Percentiles rank a stretch among this genome's conserved stretches.
These are phyloP conservation scores for Drosophila ananassae DNA, from an alignment of 1,140 invertebrate genomes.

Conservation along the genomic window DNA sequence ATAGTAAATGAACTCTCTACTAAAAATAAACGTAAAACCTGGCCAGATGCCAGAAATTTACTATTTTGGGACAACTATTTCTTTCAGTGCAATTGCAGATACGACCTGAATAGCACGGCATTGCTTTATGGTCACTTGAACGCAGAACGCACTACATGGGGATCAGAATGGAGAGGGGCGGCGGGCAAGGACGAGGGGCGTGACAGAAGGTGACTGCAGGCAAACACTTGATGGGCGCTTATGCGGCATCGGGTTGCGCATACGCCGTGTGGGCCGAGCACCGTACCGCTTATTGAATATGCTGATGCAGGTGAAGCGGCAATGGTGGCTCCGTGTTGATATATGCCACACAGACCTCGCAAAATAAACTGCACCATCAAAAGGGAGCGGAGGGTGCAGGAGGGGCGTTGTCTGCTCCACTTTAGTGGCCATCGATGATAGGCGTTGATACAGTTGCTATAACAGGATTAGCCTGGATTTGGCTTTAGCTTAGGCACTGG, in stretches of 20 bases:
- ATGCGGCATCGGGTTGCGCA: conserved; percentile 70
- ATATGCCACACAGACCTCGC: conserved; percentile 53
- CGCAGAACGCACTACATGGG: conserved; percentile 35
- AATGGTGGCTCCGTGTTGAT: conserved; percentile 41
- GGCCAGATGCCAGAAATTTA: too few relatives aligned
- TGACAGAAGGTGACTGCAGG: conserved; percentile 14
- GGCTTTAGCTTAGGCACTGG: conserved; percentile 5
- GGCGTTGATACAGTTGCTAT: conserved; percentile 61
- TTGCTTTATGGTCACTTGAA: conserved; percentile 73
- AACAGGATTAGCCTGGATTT: conserved; percentile 59
- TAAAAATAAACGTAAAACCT: background rate
- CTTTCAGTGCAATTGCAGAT: conserved; percentile 18
- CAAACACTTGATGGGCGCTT: conserved; percentile 69
- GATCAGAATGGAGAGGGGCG: background rate
- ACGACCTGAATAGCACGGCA: conserved; percentile 45
- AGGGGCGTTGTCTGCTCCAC: conserved; percentile 34
- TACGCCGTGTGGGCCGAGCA: conserved; percentile 56
- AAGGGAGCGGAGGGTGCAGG: background rate
- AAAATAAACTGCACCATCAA: conserved; percentile 55
- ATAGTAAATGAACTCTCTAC: background rate
- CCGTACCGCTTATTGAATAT: conserved; percentile 70
- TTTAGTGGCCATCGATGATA: conserved; percentile 51
- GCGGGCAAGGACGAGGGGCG: background rate
- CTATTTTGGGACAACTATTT: background rate
- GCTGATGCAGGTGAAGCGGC: conserved; percentile 49